Evolutionary conservation across 2,888 invertebrate species (phyloP).

Genomic region (Tinea trinotella): DNA sequence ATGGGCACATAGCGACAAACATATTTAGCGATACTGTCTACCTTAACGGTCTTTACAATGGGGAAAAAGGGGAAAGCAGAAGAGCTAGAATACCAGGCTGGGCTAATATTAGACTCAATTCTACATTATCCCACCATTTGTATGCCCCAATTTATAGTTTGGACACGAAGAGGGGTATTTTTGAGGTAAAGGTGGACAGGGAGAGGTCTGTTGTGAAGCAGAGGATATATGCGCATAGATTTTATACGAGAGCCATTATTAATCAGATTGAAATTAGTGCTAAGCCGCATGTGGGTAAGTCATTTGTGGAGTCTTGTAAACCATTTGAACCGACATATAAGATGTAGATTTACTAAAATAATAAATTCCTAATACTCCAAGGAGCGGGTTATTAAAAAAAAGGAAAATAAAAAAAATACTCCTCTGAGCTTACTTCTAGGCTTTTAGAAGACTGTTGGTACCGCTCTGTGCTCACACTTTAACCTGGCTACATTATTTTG

Average conservation of each 20-base stretch:
- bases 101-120: constrained; percentile 67
- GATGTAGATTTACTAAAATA: no score
- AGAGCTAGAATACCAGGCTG: constrained; percentile 75
- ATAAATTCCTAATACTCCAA: no score
- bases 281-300: constrained; percentile 50
- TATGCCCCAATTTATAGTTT: constrained; percentile 56
- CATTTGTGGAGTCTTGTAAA: no score
- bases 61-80: constrained; percentile 65
- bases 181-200: constrained; percentile 59
- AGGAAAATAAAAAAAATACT: no score
- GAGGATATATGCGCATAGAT: constrained; percentile 60
- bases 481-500: no score
- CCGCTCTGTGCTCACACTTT: no score
- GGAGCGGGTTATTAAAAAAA: no score
- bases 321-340: no score
- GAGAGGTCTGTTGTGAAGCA: constrained; percentile 61
- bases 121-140: constrained; percentile 47
- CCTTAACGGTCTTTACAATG: constrained; percentile 75
- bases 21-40: constrained; percentile 72
- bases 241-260: constrained; percentile 60
- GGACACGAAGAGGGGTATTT: constrained; percentile 57
- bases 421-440: no score
- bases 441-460: no score
- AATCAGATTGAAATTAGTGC: constrained; percentile 62
- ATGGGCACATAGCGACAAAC: constrained; percentile 74